Evolutionary conservation across 2,113 vertebrate species (phyloP).

Genomic region (Glareola pratincola): DNA sequence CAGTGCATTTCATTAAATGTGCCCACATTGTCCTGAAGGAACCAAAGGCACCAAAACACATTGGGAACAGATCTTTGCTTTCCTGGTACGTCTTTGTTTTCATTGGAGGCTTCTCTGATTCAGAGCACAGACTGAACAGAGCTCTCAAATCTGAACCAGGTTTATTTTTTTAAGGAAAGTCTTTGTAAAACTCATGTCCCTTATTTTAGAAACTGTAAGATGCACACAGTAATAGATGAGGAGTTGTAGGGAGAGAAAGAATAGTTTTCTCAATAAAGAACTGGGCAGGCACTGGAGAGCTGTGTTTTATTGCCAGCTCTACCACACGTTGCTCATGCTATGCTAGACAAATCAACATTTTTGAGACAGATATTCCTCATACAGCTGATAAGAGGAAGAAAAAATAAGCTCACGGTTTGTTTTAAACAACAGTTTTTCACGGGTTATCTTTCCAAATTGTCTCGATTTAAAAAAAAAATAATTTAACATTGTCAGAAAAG

Average conservation of each 20-base stretch:
- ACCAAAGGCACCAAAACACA: not conserved
- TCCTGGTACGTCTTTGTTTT: not conserved
- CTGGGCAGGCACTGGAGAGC: not conserved
- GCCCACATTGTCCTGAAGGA: not conserved
- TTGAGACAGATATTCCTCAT: not conserved
- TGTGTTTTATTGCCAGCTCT: not conserved
- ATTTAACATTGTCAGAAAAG: not conserved
- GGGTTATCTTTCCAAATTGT: not conserved
- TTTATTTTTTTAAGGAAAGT: not conserved
- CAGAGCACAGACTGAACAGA: not conserved
- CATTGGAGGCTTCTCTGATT: not conserved
- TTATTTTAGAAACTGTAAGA: not conserved
- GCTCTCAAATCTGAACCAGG: not conserved
- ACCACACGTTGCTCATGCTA: not conserved
- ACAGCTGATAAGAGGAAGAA: not conserved
- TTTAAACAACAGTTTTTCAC: not conserved
- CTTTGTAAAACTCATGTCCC: not conserved
- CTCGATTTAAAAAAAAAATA: fast-evolving
- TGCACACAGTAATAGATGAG: not conserved
- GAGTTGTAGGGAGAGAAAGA: not conserved
- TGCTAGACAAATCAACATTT: not conserved
- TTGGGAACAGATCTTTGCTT: not conserved
- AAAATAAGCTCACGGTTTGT: not conserved
- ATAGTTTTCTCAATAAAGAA: not conserved
- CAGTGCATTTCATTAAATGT: not conserved